These are phyloP conservation scores for Mactra quadrangularis DNA, from an alignment of 1,140 invertebrate genomes.

Conservation along the genomic window DNA sequence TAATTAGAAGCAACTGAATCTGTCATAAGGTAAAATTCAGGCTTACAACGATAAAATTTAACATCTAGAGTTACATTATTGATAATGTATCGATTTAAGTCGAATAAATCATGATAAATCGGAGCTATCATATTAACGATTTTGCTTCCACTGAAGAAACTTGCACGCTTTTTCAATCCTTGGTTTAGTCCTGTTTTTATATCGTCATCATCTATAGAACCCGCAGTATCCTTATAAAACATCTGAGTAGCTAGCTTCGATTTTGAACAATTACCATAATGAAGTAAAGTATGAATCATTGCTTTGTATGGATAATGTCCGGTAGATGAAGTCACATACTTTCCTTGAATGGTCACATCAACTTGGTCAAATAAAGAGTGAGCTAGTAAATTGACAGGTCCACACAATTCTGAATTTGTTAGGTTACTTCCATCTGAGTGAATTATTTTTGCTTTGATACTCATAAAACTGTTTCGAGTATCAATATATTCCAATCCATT, in stretches of 20 bases:
- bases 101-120: not conserved
- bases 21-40: slow-evolving; percentile 3
- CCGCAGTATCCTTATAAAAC: not conserved
- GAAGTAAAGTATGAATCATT: not conserved
- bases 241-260: not conserved
- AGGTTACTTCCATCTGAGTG: not conserved
- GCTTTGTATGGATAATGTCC: slow-evolving; percentile 6
- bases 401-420: not conserved
- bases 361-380: slow-evolving; percentile 35
- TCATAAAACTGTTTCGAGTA: too few species aligned
- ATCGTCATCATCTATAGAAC: slow-evolving; percentile 12
- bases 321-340: slow-evolving; percentile 12
- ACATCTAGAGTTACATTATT: too few species aligned
- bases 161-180: not conserved
- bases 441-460: not conserved
- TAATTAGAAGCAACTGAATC: not conserved
- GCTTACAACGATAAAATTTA: slow-evolving; percentile 1
- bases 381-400: slow-evolving; percentile 20
- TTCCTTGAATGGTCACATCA: slow-evolving; percentile 17
- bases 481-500: too few species aligned
- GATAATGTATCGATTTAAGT: too few species aligned
- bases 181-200: not conserved
- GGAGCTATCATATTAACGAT: slow-evolving; percentile 4
- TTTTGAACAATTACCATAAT: not conserved
- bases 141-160: not conserved